Evolutionary conservation across 2,888 invertebrate genomes (phyloP).

Genomic region (Synanthedon tipuliformis): DNA sequence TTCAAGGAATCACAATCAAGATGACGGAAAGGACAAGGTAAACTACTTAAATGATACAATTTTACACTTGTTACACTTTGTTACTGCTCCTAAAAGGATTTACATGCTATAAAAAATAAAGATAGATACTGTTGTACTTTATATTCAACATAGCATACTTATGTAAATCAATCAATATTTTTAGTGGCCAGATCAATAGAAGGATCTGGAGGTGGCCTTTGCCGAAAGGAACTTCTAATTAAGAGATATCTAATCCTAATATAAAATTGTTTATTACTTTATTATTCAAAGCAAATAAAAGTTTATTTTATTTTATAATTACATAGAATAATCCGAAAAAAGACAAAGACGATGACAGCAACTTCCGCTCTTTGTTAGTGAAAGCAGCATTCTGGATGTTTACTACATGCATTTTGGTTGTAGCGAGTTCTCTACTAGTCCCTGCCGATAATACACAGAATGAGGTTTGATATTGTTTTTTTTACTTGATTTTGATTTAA

Average conservation of each 20-base stretch:
- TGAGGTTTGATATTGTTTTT: slow-evolving; percentile 64
- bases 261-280: no score
- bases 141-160: no score
- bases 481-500: no score
- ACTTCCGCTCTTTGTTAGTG: slow-evolving; percentile 77
- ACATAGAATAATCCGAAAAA: slow-evolving; percentile 43
- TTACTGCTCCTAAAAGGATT: no score
- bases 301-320: neutral
- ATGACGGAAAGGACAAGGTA: slow-evolving; percentile 35
- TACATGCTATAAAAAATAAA: no score
- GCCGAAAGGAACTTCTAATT: no score
- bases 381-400: slow-evolving; percentile 86
- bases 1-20: slow-evolving; percentile 17
- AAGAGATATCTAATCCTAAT: no score
- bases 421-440: slow-evolving; percentile 78
- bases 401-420: slow-evolving; percentile 79
- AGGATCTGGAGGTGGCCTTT: no score
- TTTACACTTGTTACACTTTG: neutral
- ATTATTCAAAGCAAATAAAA: neutral
- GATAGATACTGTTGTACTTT: no score
- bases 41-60: slow-evolving; percentile 1
- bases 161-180: no score
- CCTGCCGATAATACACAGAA: slow-evolving; percentile 77
- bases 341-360: slow-evolving; percentile 73
- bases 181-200: no score